phyloP scores from a whole-genome alignment of 2,113 vertebrate genomes.

The Leucoraja erinaceus region DNA sequence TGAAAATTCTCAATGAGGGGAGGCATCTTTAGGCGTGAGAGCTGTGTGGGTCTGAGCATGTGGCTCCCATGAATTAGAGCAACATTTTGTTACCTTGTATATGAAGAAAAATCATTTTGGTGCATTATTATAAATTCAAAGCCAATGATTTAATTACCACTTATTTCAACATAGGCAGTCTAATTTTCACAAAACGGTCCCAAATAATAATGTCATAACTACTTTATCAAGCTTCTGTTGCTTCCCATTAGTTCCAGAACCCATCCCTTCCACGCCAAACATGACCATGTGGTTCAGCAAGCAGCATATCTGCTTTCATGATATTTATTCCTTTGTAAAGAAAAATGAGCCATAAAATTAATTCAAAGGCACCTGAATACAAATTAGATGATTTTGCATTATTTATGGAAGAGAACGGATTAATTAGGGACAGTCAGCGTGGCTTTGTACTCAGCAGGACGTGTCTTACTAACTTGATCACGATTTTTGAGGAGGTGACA shows the following conservation, averaged over 20 bases:
- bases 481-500: no score
- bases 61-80: background rate
- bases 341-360: constrained; percentile 25
- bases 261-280: background rate
- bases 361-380: constrained; percentile 31
- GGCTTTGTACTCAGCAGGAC: no score
- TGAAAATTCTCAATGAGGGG: background rate
- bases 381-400: constrained; percentile 28
- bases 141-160: background rate
- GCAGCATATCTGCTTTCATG: background rate
- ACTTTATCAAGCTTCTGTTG: background rate
- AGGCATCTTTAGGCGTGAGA: background rate
- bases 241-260: background rate
- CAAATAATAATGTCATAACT: background rate
- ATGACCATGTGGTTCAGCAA: background rate
- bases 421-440: no score
- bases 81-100: background rate
- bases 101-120: background rate
- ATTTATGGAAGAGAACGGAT: background rate
- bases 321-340: constrained; percentile 24
- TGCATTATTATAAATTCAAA: background rate
- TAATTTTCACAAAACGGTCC: background rate
- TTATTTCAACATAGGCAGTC: background rate
- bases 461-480: no score
- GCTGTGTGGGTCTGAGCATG: background rate